Evolutionary conservation across 2,797 vertebrate genomes (phyloP), one percentile per base, ranked within the genome.

Genomic region (Mus minutoides): DNA sequence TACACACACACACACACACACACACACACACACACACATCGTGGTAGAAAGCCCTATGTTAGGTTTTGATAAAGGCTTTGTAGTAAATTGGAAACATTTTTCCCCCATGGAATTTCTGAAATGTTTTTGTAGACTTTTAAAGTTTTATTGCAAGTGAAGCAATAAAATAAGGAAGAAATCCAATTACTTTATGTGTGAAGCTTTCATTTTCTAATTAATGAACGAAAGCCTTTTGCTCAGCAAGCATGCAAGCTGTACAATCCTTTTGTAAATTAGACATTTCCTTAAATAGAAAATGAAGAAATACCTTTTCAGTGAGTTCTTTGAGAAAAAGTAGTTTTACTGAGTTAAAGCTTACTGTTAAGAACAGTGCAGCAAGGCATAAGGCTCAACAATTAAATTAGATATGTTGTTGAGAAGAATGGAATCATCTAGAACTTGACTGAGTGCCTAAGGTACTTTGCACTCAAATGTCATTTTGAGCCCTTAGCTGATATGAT

Each of bases 171-270:
- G 89, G 94, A 98, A 97, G 92, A 97, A 98, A 98, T 98, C 95
- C 97, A 99, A 97, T 99, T 98, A 98, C 95, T 98, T 98, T 97
- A 98, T 98, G 95, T 97, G 97, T 97, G 97, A 93, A 94, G 77
- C 97, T 95, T 98, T 95, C 85, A 97, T 97, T 98, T 98, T 60
- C 94, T 95, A 52, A 93, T 96, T 98, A 98, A 98, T 98, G 96
- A 98, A 94, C 97, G 94, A 97, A 97, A 98, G 94, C 43, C 95
- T 98, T 98, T 94, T 93, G 71, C 98, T 98, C 96, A 97, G 87
- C 97, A 97, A 96, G 83, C 29, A 1, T 84, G 93, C 78, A 97
- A 88, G 67, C 1, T 0, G 97, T 98, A 92, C 90, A 97, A 94
- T 92, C 91, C 93, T 96, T 95, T 93, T 97, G 90, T 97, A 98